Conservation (phyloP, 1,140 invertebrate species). For the Phortica variegata region DNA sequence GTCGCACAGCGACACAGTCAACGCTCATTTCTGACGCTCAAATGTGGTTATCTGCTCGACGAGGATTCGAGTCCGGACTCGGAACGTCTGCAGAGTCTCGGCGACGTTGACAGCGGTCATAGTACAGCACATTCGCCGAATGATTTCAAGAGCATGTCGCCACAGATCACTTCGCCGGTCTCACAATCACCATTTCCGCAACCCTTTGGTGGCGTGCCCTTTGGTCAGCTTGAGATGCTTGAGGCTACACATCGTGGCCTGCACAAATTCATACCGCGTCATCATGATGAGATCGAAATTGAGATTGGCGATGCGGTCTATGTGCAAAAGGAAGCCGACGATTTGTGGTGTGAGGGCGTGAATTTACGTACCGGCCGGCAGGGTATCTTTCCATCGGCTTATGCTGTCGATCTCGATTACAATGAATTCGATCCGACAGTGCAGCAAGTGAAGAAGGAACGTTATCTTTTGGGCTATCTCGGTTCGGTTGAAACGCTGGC, state of each 20-base stretch:
- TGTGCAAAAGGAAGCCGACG: slow-evolving; percentile 93
- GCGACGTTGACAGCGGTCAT: slow-evolving; percentile 82
- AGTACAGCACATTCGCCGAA: slow-evolving; percentile 85
- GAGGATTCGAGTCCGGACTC: slow-evolving; percentile 82
- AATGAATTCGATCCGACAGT: slow-evolving; percentile 87
- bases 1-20: slow-evolving; percentile 25
- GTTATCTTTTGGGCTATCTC: slow-evolving; percentile 90
- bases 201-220: slow-evolving; percentile 69
- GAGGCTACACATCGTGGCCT: slow-evolving; percentile 93
- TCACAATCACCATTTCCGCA: slow-evolving; percentile 59
- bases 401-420: slow-evolving; percentile 94
- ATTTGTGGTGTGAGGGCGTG: slow-evolving; percentile 97
- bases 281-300: slow-evolving; percentile 92
- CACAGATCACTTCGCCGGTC: slow-evolving; percentile 62
- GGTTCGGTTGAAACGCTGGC: slow-evolving; percentile 93
- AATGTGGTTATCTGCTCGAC: slow-evolving; percentile 73
- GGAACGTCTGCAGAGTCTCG: slow-evolving; percentile 73
- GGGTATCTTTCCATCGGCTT: slow-evolving; percentile 95
- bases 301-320: slow-evolving; percentile 98
- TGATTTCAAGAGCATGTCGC: slow-evolving; percentile 82
- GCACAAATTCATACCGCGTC: slow-evolving; percentile 92
- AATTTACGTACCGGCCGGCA: slow-evolving; percentile 89
- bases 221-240: slow-evolving; percentile 81
- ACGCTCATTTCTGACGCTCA: slow-evolving; percentile 71
- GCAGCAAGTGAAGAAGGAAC: slow-evolving; percentile 80